These are phyloP conservation scores for Staurois parvus DNA, from an alignment of 2,797 vertebrate genomes.

Conservation along the genomic window DNA sequence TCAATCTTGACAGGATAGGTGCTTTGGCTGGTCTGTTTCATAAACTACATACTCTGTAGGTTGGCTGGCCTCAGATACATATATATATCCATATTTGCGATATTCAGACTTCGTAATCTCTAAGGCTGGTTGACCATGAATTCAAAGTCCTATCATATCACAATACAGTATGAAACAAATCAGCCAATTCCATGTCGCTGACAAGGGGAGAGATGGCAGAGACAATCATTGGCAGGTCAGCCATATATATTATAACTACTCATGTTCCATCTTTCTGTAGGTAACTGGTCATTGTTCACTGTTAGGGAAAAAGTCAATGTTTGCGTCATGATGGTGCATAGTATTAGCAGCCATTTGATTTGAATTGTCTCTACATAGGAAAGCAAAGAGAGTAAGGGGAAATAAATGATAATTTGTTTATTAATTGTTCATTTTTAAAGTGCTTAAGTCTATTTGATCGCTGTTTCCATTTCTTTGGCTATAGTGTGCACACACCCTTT, in stretches of 20 bases:
- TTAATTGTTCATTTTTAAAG: conserved; percentile 33
- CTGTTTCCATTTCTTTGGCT: conserved; percentile 43
- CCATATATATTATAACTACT: background rate
- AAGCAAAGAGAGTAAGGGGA: conserved; percentile 1
- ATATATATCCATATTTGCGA: conserved; percentile 26
- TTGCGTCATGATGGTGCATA: background rate
- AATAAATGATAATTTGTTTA: conserved; percentile 7
- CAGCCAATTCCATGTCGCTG: background rate
- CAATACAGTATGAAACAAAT: background rate
- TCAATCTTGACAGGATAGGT: background rate
- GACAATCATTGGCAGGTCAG: background rate
- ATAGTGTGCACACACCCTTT: background rate
- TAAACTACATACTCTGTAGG: conserved; percentile 76
- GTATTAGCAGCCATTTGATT: background rate
- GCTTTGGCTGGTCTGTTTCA: conserved; percentile 1
- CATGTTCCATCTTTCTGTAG: background rate
- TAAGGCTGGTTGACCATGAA: conserved; percentile 77
- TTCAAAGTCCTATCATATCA: conserved; percentile 44
- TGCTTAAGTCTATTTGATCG: conserved; percentile 23
- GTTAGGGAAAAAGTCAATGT: background rate
- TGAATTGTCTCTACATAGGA: background rate
- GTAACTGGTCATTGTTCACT: background rate
- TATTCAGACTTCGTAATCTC: conserved; percentile 40
- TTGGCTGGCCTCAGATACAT: conserved; percentile 86
- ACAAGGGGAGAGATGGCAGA: background rate